Evolutionary conservation across 64 coral and sea anemone species (phyloP).

Genomic region (Trachythela sp.): DNA sequence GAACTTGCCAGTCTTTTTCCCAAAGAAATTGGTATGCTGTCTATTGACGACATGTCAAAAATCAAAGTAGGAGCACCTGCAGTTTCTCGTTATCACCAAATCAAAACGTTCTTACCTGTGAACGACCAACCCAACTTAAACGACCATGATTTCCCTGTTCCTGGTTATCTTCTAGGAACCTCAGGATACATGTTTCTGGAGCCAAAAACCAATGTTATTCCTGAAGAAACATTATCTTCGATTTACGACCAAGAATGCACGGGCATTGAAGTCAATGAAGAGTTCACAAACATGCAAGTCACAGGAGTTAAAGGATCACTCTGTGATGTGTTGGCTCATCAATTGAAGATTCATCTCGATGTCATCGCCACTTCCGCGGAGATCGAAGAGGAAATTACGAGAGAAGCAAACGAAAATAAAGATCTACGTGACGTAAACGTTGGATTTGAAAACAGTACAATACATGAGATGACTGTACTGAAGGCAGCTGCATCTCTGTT

Average conservation of each 20-base stretch:
- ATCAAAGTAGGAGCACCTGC: constrained; percentile 31
- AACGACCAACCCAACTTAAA: constrained; percentile 24
- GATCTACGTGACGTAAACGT: not conserved
- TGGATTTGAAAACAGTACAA: not conserved
- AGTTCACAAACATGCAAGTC: constrained; percentile 2
- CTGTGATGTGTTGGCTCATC: not conserved
- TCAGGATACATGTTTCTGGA: constrained; percentile 43
- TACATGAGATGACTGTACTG: not conserved
- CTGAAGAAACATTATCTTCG: constrained; percentile 6
- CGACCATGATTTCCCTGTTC: constrained; percentile 26
- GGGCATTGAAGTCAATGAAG: not conserved
- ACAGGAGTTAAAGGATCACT: not conserved
- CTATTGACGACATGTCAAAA: constrained; percentile 40
- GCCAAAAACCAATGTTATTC: not conserved
- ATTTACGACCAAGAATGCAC: not conserved
- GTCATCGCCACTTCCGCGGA: not conserved
- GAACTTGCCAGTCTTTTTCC: constrained; percentile 34
- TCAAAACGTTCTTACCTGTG: constrained; percentile 27
- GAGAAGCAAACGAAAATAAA: not conserved
- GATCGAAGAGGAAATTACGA: not conserved
- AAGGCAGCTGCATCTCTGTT: not conserved
- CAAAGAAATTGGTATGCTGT: constrained; percentile 10
- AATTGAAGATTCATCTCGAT: not conserved
- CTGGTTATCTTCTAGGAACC: constrained; percentile 20
- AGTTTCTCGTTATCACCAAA: constrained; percentile 36